Conservation (phyloP, 1,140 invertebrate species). For the Brachionus rubens region DNA sequence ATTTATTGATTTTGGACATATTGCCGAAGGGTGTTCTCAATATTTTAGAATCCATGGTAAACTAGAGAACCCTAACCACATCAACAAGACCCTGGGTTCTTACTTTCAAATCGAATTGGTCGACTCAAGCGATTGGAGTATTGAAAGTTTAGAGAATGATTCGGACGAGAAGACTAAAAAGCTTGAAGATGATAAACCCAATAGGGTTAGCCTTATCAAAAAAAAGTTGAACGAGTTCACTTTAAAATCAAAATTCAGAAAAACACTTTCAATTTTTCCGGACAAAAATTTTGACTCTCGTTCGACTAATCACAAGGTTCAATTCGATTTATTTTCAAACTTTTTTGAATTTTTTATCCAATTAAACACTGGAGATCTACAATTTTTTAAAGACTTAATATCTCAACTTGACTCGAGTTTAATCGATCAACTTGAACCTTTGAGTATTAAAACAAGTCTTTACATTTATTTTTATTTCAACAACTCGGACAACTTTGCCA, state of each 20-base stretch:
- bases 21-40: conserved; percentile 23
- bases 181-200: background rate
- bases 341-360: conserved; percentile 36
- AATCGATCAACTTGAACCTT: conserved; percentile 21
- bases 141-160: background rate
- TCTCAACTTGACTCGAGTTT: background rate
- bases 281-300: background rate
- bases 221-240: conserved; percentile 19
- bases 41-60: background rate
- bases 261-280: background rate
- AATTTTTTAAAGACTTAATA: conserved; percentile 18
- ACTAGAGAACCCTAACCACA: background rate
- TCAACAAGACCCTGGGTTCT: background rate
- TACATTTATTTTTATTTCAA: conserved; percentile 16
- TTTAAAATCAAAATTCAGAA: conserved; percentile 34
- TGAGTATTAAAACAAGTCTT: conserved; percentile 4
- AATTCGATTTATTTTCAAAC: conserved; percentile 23
- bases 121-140: background rate
- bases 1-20: conserved; percentile 33
- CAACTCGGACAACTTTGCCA: background rate
- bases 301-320: background rate
- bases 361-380: background rate
- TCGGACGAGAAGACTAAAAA: background rate
- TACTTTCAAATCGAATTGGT: conserved; percentile 27
- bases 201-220: background rate